These are phyloP conservation scores for Cichlasoma orientale DNA, from an alignment of 2,797 vertebrate species.

Conservation along the genomic window DNA sequence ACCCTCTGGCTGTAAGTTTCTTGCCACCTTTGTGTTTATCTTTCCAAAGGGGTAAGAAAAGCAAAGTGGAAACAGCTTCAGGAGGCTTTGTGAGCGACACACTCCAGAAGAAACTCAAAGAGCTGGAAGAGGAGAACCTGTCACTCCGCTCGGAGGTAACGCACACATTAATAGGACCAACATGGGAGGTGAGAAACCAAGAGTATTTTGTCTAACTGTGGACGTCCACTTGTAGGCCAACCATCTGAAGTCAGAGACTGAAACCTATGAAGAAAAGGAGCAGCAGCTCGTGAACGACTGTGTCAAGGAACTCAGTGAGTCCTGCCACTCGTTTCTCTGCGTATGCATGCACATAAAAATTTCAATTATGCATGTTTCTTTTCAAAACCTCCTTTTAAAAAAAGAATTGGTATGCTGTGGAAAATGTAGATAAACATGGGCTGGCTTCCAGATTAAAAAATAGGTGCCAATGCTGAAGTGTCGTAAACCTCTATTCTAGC, in stretches of 20 bases:
- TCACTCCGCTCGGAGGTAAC: constrained; percentile 93
- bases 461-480: neutral
- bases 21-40: neutral
- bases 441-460: neutral
- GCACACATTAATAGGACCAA: neutral
- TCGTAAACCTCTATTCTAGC: neutral
- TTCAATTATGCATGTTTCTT: neutral
- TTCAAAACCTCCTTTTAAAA: neutral
- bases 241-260: constrained; percentile 95
- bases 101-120: constrained; percentile 93
- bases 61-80: constrained; percentile 81
- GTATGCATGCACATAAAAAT: neutral
- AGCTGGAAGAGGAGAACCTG: constrained; percentile 95
- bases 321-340: neutral
- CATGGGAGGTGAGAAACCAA: neutral
- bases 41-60: constrained; percentile 69
- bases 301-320: constrained; percentile 95
- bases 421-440: neutral
- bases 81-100: constrained; percentile 88
- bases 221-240: constrained; percentile 81
- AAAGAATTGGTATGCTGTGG: neutral
- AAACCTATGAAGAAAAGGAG: constrained; percentile 96
- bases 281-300: constrained; percentile 98
- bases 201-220: neutral
- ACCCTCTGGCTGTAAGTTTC: neutral